Evolutionary conservation across 1,140 invertebrate genomes (phyloP), one percentile per base, ranked within the genome.

Genomic region (Ganaspis sp.): DNA sequence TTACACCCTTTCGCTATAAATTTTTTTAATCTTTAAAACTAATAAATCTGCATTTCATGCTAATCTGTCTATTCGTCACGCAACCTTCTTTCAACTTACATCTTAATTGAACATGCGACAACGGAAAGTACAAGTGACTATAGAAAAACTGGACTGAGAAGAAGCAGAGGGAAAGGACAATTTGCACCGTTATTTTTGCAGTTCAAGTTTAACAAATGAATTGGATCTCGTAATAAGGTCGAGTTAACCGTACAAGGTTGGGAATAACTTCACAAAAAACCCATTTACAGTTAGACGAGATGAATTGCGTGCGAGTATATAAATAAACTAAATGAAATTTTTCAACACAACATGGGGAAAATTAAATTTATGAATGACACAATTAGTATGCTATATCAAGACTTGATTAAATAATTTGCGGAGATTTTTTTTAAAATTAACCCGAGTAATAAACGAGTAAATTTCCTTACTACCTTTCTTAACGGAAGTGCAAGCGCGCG

Each of bases 31-130:
- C 45, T 49, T 64, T 26, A 17, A 15, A 15, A 15, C 29, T 17
- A 8, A 17, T 49, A 49, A n/a, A 49, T 49, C 19, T 49, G 29
- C 29, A 64, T 26, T 64, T 26, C 23, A 64, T 64, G 23, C 21
- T 64, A 64, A 64, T 64, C 4, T 15, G 21, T 64, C 54, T 26
- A 26, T 64, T 23, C 58, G 23, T 29, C 58, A 64, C 58, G 58
- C 58, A 64, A 64, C 12, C 12, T 54, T 54, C 19, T 53, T 9
- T 4, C 12, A 49, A 17, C 15, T 49, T 29, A 64, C 58, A 15
- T 64, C 58, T 64, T 64, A 64, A 64, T 64, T 29, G 21, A 29
- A 64, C 58, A 64, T 29, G 58, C 58, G 58, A 64, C 58, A 64
- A 34, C 23, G 23, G 58, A 64, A 64, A 64, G 58, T 64, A 64